Evolutionary conservation across 2,113 vertebrate species (phyloP).

Genomic region (Peucedramus taeniatus): DNA sequence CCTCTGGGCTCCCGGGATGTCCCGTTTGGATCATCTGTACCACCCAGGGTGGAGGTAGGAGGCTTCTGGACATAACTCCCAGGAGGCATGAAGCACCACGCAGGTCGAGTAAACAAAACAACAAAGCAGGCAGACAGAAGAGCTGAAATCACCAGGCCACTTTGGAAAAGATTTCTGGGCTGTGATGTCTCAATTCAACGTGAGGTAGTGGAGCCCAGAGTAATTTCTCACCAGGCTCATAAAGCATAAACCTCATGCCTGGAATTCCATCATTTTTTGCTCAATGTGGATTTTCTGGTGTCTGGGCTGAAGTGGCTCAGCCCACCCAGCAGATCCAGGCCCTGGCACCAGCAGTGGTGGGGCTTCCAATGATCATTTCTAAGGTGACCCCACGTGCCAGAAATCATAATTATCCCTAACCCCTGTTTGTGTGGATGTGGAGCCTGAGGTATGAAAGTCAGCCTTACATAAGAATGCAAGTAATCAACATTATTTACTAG

Average conservation of each 20-base stretch:
- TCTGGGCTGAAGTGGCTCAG: not conserved
- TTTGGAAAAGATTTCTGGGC: not conserved
- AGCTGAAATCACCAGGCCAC: not conserved
- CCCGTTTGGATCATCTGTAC: constrained; percentile 13
- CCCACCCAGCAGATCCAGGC: not conserved
- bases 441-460: not conserved
- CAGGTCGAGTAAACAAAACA: constrained; percentile 4
- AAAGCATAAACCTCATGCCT: not conserved
- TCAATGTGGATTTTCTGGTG: not conserved
- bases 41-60: constrained; percentile 38
- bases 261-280: not conserved
- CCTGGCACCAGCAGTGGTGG: not conserved
- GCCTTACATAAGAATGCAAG: not conserved
- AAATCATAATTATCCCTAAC: not conserved
- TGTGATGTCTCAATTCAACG: not conserved
- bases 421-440: not conserved
- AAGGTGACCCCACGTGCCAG: not conserved
- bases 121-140: not conserved
- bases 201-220: not conserved
- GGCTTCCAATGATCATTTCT: not conserved
- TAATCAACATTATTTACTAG: not conserved
- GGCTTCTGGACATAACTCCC: not conserved
- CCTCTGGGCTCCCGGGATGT: not conserved
- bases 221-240: not conserved
- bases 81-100: not conserved